phyloP scores from a whole-genome alignment of 2,797 vertebrate species.

The Tympanoctomys barrerae region DNA sequence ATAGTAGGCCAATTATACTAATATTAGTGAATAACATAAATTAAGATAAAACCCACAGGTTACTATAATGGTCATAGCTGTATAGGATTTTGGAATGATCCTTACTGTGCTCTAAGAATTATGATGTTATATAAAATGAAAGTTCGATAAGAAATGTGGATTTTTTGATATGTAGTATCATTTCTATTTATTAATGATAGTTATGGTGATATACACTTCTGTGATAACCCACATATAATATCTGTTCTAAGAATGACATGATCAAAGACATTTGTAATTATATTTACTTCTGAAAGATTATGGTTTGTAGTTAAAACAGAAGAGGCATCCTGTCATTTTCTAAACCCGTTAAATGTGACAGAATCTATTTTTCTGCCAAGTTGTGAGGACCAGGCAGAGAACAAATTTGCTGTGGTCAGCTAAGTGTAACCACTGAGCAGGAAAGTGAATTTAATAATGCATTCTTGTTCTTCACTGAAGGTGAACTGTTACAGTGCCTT shows the following conservation, averaged over 20 bases:
- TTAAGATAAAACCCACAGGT: constrained; percentile 64
- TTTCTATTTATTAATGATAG: constrained; percentile 93
- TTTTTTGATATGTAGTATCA: constrained; percentile 92
- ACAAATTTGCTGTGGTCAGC: constrained; percentile 99
- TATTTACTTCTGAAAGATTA: constrained; percentile 99
- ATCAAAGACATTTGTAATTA: constrained; percentile 99
- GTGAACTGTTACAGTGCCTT: constrained; percentile 99
- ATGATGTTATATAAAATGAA: constrained; percentile 94
- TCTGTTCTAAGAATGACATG: constrained; percentile 92
- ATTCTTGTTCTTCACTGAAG: constrained; percentile 99
- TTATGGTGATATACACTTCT: constrained; percentile 94
- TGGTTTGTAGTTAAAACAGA: constrained; percentile 97
- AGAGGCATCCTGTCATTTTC: constrained; percentile 99
- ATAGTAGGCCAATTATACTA: constrained; percentile 13
- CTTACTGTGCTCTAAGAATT: constrained; percentile 83
- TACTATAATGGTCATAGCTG: constrained; percentile 71
- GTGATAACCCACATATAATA: constrained; percentile 93
- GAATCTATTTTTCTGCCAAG: constrained; percentile 99
- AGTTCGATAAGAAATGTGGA: constrained; percentile 89
- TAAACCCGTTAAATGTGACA: constrained; percentile 99
- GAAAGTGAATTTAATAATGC: constrained; percentile 99
- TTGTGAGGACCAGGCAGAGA: constrained; percentile 98
- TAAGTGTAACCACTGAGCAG: constrained; percentile 99
- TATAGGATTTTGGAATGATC: constrained; percentile 66
- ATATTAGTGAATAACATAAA: constrained; percentile 66